Conservation (phyloP, 2,888 invertebrate genomes). For the Liodrosophila aerea region DNA sequence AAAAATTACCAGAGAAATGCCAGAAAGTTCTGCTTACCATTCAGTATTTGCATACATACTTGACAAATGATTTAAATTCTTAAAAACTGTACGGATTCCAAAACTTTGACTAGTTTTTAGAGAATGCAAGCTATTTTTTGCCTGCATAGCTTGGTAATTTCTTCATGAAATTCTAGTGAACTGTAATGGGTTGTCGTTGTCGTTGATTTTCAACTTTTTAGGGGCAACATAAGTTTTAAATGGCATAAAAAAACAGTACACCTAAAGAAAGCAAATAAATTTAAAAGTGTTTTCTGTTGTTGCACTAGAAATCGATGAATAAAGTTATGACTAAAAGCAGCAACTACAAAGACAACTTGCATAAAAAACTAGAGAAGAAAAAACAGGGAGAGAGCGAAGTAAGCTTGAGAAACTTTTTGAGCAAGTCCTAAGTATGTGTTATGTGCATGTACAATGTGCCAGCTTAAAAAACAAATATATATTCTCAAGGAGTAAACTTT, state of each 20-base stretch:
- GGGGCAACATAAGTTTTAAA: no score
- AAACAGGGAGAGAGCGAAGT: not conserved
- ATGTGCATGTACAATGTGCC: slow-evolving; percentile 23
- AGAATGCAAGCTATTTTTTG: no score
- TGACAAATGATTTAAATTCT: no score
- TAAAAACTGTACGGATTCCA: no score
- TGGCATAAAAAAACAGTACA: slow-evolving; percentile 22
- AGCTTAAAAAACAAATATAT: slow-evolving; percentile 18
- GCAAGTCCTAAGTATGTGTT: slow-evolving; percentile 30
- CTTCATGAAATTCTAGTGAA: no score
- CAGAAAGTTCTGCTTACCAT: no score
- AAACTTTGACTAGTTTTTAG: no score
- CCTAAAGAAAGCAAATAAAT: slow-evolving; percentile 6
- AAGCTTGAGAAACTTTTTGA: slow-evolving; percentile 2
- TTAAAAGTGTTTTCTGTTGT: slow-evolving; percentile 20
- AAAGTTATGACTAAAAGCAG: slow-evolving; percentile 28
- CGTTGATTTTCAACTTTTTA: not conserved
- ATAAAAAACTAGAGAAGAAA: slow-evolving; percentile 13
- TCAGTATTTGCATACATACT: no score
- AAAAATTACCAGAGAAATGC: no score
- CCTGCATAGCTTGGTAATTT: no score
- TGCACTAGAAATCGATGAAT: slow-evolving; percentile 18
- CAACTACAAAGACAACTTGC: slow-evolving; percentile 23
- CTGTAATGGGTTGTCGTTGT: no score
- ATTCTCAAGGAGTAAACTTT: slow-evolving; percentile 20